phyloP scores from a whole-genome alignment of 1,140 invertebrate species.

The Neotoxoptera formosana region DNA sequence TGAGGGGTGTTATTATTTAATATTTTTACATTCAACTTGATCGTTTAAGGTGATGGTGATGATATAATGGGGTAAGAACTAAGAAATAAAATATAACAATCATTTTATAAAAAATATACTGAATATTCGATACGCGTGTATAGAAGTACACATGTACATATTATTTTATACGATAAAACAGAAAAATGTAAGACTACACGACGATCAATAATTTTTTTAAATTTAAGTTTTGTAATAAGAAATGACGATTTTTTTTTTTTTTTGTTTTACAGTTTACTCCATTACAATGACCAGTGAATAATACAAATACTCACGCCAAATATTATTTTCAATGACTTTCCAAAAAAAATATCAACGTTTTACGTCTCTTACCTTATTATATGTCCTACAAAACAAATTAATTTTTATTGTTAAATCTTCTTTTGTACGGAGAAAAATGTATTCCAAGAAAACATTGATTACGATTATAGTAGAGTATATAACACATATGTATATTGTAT shows the following conservation, averaged over 20 bases:
- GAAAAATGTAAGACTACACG: background rate
- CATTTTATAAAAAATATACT: background rate
- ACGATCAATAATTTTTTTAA: background rate
- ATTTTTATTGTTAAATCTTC: constrained; percentile 34
- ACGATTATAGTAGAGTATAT: constrained; percentile 14
- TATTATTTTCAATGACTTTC: background rate
- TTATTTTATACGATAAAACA: background rate
- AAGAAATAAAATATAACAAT: background rate
- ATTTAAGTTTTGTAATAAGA: background rate
- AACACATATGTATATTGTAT: background rate
- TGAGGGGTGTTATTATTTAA: background rate
- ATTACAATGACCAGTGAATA: background rate
- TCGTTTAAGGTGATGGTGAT: background rate
- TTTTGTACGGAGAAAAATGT: constrained; percentile 6
- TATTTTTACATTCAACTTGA: background rate
- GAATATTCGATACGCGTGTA: background rate
- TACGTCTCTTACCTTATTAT: background rate
- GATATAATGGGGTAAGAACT: background rate
- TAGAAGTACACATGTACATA: background rate
- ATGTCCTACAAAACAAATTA: constrained; percentile 22
- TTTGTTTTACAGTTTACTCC: background rate
- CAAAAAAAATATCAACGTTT: background rate
- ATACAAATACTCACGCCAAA: background rate
- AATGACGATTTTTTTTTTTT: background rate
- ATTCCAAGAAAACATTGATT: constrained; percentile 41